A percentile compares a stretch with the other conserved stretches of the same genome.
Conservation (phyloP, 2,888 invertebrate genomes). For the Harpagoxenus sublaevis region DNA sequence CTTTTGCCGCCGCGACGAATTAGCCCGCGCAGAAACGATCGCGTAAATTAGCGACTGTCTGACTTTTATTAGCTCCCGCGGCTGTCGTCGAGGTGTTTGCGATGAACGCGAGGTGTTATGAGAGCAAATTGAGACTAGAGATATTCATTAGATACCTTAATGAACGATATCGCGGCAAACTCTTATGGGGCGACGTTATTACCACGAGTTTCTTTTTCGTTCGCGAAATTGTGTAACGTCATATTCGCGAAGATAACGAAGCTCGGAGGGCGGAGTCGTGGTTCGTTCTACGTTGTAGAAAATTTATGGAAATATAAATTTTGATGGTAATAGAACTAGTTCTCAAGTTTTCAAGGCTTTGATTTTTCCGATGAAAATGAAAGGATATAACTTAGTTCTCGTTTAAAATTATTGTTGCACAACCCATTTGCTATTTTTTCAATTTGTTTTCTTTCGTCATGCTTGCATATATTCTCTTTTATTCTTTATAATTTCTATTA, state of each 20-base stretch:
- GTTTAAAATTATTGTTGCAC: not conserved
- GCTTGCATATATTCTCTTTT: not conserved
- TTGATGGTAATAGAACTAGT: not conserved
- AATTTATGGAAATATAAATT: constrained; percentile 3
- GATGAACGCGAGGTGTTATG: constrained; percentile 14
- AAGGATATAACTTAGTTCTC: not conserved
- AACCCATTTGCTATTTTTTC: not conserved
- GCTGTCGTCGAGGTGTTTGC: constrained; percentile 40
- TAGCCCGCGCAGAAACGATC: constrained; percentile 62
- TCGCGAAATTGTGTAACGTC: not conserved
- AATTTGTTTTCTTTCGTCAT: not conserved
- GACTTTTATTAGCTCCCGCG: constrained; percentile 66
- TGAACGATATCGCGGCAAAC: constrained; percentile 36
- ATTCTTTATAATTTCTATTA: not conserved
- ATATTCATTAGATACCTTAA: not conserved
- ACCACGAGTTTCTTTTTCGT: not conserved
- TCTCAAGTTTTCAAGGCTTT: not conserved
- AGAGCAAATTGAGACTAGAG: constrained; percentile 36
- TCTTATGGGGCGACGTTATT: constrained; percentile 4
- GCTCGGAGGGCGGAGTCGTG: not conserved
- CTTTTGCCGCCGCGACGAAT: constrained; percentile 53
- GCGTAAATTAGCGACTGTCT: constrained; percentile 65
- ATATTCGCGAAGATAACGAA: not conserved
- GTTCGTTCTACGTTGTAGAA: not conserved
- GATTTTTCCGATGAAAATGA: not conserved